Base-by-base conservation (phyloP, 2,888 invertebrate genomes). In the Sturmia bella region DNA sequence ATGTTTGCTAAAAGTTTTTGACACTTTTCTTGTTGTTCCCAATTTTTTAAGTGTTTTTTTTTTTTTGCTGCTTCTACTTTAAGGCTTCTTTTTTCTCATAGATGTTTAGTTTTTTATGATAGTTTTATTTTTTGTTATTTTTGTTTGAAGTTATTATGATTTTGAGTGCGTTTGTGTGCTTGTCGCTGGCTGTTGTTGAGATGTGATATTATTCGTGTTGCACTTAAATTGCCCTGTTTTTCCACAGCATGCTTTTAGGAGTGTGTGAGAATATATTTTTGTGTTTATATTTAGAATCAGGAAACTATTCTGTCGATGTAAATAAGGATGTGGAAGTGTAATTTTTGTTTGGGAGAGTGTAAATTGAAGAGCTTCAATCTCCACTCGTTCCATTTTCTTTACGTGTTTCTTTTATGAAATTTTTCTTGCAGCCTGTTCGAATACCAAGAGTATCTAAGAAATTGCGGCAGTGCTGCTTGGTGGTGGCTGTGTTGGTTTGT, bases 1-100 rank as follows among this genome's bases (percentile, higher is more conserved):
- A 82, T 82, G 79, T 82, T 82, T 83, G 74, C 66, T 74, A 80
- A 68, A 84, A 80, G 48, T 80, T 84, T 84, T 77, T 82, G 69
- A 75, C 82, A 82, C 80, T 80, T 82, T 79, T 66, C 77, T 77
- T 70, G 77, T 73, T 73, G 61, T 74, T 80, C 61, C 68, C 75
- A 64, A 76, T 61, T 78, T 72, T 70, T 52, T 56, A 77, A 77
- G 56, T 45, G 27, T 75, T 83, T 75, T 59, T 32, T 32, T 32
- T 32, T 27, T 6, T 32, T 9, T 32, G 1, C 41, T 57, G 17
- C 19, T 41, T 24, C 24, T 59, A 43, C 59, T 59, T 59, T 15
- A n/a, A 41, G 41, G 6, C n/a, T n/a, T n/a, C n/a, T 19, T 39
- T 41, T 41, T 7, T 4, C 7, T 17, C 9, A 15, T 45, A 45